A percentile compares a stretch with the other conserved stretches of the same genome.
These are phyloP conservation scores for Fistularia commersonii DNA, from an alignment of 2,797 vertebrate species.

Conservation along the genomic window DNA sequence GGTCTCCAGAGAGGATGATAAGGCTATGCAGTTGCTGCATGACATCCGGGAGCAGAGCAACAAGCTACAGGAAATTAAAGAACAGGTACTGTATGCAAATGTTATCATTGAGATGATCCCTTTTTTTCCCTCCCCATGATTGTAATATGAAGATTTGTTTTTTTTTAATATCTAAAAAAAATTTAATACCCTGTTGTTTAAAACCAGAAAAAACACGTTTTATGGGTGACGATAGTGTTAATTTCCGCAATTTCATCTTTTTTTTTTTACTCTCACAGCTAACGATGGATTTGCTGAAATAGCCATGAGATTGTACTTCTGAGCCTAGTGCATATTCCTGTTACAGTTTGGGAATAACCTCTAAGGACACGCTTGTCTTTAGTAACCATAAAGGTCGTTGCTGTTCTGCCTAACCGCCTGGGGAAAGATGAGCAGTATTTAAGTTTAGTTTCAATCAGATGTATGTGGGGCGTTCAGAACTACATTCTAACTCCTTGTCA, in stretches of 20 bases:
- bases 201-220: neutral
- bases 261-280: conserved; percentile 3
- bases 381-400: conserved; percentile 49
- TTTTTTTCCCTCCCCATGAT: conserved; percentile 14
- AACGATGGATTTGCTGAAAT: conserved; percentile 8
- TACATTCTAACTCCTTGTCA: too few relatives aligned
- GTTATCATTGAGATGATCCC: conserved; percentile 12
- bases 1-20: conserved; percentile 98
- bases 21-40: conserved; percentile 96
- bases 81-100: conserved; percentile 88
- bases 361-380: conserved; percentile 41
- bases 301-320: conserved; percentile 21
- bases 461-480: too few relatives aligned
- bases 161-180: neutral
- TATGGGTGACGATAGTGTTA: neutral
- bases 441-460: too few relatives aligned
- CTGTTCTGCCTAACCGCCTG: too few relatives aligned
- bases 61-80: conserved; percentile 99
- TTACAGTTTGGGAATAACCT: conserved; percentile 46
- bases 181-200: too few relatives aligned
- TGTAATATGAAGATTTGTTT: conserved; percentile 10
- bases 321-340: conserved; percentile 15
- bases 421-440: conserved; percentile 40
- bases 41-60: conserved; percentile 98
- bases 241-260: neutral